Conservation (phyloP, 2,888 invertebrate species). For the Drosophila anceps region DNA sequence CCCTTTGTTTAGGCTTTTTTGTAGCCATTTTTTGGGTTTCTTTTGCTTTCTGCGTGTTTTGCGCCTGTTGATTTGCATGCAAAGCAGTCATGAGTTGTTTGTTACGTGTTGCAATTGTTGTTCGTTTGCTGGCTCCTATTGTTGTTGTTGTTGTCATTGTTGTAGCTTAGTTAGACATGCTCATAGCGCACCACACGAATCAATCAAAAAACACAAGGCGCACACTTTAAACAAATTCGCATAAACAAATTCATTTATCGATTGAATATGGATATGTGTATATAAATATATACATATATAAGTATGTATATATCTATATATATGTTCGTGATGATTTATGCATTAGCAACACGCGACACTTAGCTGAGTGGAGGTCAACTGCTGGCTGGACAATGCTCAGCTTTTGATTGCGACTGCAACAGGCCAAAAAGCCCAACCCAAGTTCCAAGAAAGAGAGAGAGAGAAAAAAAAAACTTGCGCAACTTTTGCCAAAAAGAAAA, state of each 20-base stretch:
- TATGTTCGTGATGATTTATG: constrained; percentile 62
- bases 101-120: constrained; percentile 41
- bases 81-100: constrained; percentile 43
- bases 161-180: constrained; percentile 59
- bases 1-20: constrained; percentile 10
- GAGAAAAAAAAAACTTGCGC: constrained; percentile 60
- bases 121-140: constrained; percentile 15
- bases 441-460: constrained; percentile 51
- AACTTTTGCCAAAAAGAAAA: constrained; percentile 57
- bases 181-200: constrained; percentile 59
- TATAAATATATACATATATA: constrained; percentile 7
- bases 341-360: constrained; percentile 76
- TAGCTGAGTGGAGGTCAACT: background rate
- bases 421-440: constrained; percentile 48
- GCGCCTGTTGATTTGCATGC: constrained; percentile 72
- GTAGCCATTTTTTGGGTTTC: constrained; percentile 9
- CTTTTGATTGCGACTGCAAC: constrained; percentile 50
- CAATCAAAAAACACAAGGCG: constrained; percentile 61
- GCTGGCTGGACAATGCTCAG: constrained; percentile 38
- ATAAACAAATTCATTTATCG: constrained; percentile 79
- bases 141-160: constrained; percentile 21
- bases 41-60: constrained; percentile 9
- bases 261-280: constrained; percentile 30
- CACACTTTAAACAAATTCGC: constrained; percentile 78
- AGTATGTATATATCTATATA: constrained; percentile 30